A percentile compares a stretch with the other conserved stretches of the same genome.
Conservation (phyloP, 2,888 invertebrate genomes). For the Sepioteuthis lessoniana region DNA sequence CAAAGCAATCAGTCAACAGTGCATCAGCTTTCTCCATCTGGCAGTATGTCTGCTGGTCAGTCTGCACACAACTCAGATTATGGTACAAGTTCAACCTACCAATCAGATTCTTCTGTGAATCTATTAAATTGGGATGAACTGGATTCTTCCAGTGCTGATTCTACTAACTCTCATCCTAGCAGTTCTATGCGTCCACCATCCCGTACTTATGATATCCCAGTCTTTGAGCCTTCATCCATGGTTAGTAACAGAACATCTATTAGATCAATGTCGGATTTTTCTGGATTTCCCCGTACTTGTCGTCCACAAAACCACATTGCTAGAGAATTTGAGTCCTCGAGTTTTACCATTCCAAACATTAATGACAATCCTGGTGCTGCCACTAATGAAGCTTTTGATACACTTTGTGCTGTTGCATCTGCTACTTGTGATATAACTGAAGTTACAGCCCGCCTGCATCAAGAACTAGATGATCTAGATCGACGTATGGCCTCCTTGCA, state of each 20-base stretch:
- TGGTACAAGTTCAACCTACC: neutral
- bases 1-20: neutral
- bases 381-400: constrained; percentile 47
- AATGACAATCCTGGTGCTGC: constrained; percentile 47
- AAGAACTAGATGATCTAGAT: constrained; percentile 42
- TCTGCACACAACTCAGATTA: neutral
- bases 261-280: neutral
- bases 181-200: neutral
- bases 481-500: constrained; percentile 42
- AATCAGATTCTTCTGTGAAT: neutral
- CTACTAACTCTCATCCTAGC: constrained; percentile 13
- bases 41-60: neutral
- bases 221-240: neutral
- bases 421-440: constrained; percentile 47
- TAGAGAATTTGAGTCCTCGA: neutral
- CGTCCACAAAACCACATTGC: neutral
- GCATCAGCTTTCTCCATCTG: neutral
- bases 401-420: constrained; percentile 48
- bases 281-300: neutral
- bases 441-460: constrained; percentile 49
- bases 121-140: constrained; percentile 38
- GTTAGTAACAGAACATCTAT: neutral
- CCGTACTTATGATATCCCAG: constrained; percentile 39
- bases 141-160: constrained; percentile 34
- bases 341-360: neutral